Evolutionary conservation across 2,797 vertebrate species (phyloP).

Genomic region (Coendou prehensilis): DNA sequence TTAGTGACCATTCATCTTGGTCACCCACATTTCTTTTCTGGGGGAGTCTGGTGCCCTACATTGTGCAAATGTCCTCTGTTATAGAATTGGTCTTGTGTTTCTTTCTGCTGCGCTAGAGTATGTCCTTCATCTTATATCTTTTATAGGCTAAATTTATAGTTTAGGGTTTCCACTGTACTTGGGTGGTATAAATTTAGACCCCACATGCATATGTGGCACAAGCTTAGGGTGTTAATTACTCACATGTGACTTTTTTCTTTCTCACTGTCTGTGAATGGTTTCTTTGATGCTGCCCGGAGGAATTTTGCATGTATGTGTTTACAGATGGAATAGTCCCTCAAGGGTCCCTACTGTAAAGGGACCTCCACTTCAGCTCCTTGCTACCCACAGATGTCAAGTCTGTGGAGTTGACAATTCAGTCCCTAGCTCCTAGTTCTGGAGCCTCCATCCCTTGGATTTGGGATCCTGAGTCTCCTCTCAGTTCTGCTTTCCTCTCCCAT

Average conservation of each 20-base stretch:
- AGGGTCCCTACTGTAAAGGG: neutral
- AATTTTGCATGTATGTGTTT: neutral
- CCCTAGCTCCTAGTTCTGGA: neutral
- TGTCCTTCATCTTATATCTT: neutral
- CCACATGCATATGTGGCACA: slow-evolving; percentile 38
- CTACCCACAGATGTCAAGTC: neutral
- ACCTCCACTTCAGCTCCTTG: neutral
- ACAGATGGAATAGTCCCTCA: neutral
- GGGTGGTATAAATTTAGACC: slow-evolving; percentile 64
- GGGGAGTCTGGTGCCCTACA: neutral
- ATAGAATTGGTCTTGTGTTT: neutral
- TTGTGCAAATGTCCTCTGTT: neutral
- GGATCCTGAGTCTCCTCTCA: neutral
- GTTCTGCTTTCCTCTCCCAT: neutral
- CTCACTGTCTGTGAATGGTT: slow-evolving; percentile 40
- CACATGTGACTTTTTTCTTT: slow-evolving; percentile 72
- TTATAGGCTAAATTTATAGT: slow-evolving; percentile 51
- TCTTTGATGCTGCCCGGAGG: slow-evolving; percentile 53
- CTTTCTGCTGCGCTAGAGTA: slow-evolving; percentile 28
- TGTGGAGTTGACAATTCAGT: neutral
- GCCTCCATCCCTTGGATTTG: too few relatives aligned
- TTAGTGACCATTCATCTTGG: neutral
- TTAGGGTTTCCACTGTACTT: slow-evolving; percentile 35
- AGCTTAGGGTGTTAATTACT: slow-evolving; percentile 70
- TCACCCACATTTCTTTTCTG: neutral